Conservation (phyloP, 2,113 vertebrate species). For the Spermophilus dauricus region DNA sequence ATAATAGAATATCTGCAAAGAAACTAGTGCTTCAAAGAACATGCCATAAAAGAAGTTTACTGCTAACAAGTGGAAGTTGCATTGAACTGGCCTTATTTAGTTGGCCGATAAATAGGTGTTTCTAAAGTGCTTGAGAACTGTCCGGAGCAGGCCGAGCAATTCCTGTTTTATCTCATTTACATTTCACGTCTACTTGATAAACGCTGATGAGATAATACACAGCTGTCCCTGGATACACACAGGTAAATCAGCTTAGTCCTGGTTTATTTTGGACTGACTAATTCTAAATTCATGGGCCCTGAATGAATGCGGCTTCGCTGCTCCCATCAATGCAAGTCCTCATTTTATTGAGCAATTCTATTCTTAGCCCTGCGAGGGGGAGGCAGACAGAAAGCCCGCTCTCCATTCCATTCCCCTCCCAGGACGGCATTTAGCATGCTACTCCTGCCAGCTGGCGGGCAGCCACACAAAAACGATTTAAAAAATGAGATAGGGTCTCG, state of each 20-base stretch:
- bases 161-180: slow-evolving; percentile 16
- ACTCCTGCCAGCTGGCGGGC: slow-evolving; percentile 90
- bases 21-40: slow-evolving; percentile 23
- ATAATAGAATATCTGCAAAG: background rate
- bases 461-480: slow-evolving; percentile 87
- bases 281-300: slow-evolving; percentile 36
- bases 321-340: slow-evolving; percentile 81
- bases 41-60: background rate
- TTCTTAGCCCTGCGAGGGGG: slow-evolving; percentile 88
- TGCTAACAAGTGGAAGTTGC: background rate
- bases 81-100: background rate
- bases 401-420: slow-evolving; percentile 87
- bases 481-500: no score
- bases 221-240: slow-evolving; percentile 6
- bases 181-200: slow-evolving; percentile 32
- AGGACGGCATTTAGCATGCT: slow-evolving; percentile 89
- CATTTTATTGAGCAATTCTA: slow-evolving; percentile 86
- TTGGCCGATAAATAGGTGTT: background rate
- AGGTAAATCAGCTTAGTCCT: slow-evolving; percentile 70
- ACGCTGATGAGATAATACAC: slow-evolving; percentile 9
- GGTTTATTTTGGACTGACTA: slow-evolving; percentile 22
- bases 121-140: slow-evolving; percentile 9
- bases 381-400: slow-evolving; percentile 88
- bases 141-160: background rate
- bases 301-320: slow-evolving; percentile 66